These are phyloP conservation scores for Chamaea fasciata DNA, from an alignment of 2,113 vertebrate species.

Conservation along the genomic window DNA sequence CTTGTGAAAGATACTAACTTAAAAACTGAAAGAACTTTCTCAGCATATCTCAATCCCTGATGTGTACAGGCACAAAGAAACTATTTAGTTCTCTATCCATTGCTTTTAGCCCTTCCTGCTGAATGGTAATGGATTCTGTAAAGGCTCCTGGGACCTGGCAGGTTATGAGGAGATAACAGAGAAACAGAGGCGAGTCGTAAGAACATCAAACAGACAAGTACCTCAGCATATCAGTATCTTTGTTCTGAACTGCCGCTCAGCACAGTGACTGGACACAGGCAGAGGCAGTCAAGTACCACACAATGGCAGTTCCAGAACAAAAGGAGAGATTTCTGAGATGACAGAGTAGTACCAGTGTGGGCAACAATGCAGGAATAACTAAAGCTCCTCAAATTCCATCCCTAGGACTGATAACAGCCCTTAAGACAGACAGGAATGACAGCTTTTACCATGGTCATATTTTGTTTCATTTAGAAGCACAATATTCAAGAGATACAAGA, in stretches of 20 bases:
- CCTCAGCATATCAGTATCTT: accelerated
- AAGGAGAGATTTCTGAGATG: not conserved
- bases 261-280: not conserved
- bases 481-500: not conserved
- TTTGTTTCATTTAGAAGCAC: not conserved
- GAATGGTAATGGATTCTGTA: not conserved
- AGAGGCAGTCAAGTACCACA: accelerated
- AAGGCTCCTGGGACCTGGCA: not conserved
- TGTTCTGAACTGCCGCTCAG: not conserved
- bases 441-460: not conserved
- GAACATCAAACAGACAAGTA: not conserved
- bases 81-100: not conserved
- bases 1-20: not conserved
- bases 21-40: not conserved
- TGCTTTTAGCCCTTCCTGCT: not conserved
- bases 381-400: not conserved
- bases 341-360: not conserved
- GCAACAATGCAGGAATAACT: not conserved
- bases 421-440: not conserved
- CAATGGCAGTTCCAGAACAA: not conserved
- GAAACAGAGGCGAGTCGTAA: not conserved
- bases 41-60: not conserved
- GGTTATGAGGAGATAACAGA: not conserved
- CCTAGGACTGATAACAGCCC: not conserved
- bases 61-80: not conserved